phyloP scores from a whole-genome alignment of 2,113 vertebrate genomes.

The Pluvianellus socialis region DNA sequence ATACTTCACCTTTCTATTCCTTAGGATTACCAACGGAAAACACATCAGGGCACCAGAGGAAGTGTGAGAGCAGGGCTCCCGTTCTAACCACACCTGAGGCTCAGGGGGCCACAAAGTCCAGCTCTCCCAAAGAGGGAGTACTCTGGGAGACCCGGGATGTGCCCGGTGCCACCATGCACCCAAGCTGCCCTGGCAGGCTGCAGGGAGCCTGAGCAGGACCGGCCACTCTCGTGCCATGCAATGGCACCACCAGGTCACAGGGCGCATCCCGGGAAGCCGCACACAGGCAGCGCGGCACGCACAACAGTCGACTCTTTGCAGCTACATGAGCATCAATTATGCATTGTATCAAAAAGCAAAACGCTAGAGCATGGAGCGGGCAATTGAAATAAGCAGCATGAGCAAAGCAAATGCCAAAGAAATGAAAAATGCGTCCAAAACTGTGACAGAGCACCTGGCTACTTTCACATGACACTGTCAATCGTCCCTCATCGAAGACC shows the following conservation, averaged over 20 bases:
- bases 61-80: background rate
- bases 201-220: fast-evolving
- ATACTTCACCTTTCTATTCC: background rate
- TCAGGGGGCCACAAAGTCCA: fast-evolving
- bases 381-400: conserved; percentile 12
- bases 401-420: conserved; percentile 24
- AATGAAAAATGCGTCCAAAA: conserved; percentile 4
- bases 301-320: background rate
- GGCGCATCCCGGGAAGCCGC: fast-evolving
- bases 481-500: background rate
- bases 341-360: conserved; percentile 7
- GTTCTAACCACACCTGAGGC: background rate
- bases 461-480: background rate
- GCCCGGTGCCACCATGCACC: fast-evolving
- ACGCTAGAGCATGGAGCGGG: background rate
- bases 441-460: background rate
- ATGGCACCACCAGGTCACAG: fast-evolving
- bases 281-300: fast-evolving
- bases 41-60: background rate
- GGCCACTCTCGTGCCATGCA: background rate
- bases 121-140: fast-evolving
- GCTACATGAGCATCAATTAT: conserved; percentile 50
- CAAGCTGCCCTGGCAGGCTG: background rate
- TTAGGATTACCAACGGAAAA: background rate
- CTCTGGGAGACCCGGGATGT: background rate